A percentile compares a stretch with the other conserved stretches of the same genome.
Evolutionary conservation across 2,888 invertebrate genomes (phyloP).

Genomic region (Parnassius smintheus): DNA sequence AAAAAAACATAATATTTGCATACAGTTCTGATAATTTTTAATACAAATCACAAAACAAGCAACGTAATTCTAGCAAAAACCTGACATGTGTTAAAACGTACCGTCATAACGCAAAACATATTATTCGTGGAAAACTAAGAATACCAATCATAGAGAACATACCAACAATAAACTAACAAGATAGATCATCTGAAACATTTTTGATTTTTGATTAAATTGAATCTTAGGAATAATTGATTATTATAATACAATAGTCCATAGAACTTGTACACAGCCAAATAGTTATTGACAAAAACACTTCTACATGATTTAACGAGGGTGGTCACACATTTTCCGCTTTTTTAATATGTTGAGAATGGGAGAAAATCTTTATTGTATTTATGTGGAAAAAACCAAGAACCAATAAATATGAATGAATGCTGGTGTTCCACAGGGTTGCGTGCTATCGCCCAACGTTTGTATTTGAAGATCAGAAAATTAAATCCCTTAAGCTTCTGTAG

Average conservation of each 20-base stretch:
- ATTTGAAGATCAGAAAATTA: too few species aligned
- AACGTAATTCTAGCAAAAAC: neutral
- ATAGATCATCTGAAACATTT: neutral
- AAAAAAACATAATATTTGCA: conserved; percentile 2
- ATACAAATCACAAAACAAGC: neutral
- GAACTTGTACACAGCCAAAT: conserved; percentile 57
- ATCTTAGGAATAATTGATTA: conserved; percentile 22
- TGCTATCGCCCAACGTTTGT: too few species aligned
- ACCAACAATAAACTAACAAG: neutral
- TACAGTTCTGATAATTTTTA: neutral
- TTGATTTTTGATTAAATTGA: neutral
- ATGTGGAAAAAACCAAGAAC: too few species aligned
- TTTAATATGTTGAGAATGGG: too few species aligned
- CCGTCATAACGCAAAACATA: too few species aligned
- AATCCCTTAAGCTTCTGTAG: too few species aligned
- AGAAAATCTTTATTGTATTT: too few species aligned
- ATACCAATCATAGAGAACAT: conserved; percentile 1
- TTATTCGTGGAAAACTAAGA: too few species aligned
- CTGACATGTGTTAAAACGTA: neutral
- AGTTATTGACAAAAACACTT: conserved; percentile 43
- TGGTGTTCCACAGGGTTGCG: too few species aligned
- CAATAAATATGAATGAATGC: too few species aligned
- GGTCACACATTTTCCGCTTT: conserved; percentile 20
- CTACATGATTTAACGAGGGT: conserved; percentile 29
- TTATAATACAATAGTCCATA: conserved; percentile 37